phyloP scores from a whole-genome alignment of 2,888 invertebrate species.

The Ectemnius continuus region DNA sequence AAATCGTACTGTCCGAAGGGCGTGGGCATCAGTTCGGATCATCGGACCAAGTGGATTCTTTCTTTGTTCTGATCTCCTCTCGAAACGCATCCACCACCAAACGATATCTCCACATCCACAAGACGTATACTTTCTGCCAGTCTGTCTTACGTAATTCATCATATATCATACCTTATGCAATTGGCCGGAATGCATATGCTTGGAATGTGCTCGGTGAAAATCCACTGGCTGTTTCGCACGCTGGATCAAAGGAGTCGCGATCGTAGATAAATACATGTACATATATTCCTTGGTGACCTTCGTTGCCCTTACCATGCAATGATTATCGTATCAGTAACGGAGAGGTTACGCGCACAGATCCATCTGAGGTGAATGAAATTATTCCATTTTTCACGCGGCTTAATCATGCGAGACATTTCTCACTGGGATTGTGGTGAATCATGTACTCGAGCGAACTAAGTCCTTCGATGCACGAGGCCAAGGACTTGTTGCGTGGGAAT shows the following conservation, averaged over 20 bases:
- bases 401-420: too few relatives aligned
- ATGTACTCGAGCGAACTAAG: too few relatives aligned
- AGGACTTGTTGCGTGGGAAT: background rate
- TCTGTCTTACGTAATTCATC: constrained; percentile 39
- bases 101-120: background rate
- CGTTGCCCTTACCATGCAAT: background rate
- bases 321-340: too few relatives aligned
- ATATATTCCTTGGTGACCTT: constrained; percentile 14
- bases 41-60: constrained; percentile 18
- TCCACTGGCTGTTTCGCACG: constrained; percentile 31
- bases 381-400: too few relatives aligned
- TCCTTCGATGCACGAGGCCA: too few relatives aligned
- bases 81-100: constrained; percentile 6
- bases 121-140: background rate
- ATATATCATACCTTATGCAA: constrained; percentile 43
- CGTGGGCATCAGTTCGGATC: constrained; percentile 44
- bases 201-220: constrained; percentile 45
- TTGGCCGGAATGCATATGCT: constrained; percentile 14
- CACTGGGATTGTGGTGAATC: too few relatives aligned
- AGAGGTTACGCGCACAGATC: too few relatives aligned
- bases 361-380: too few relatives aligned
- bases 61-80: constrained; percentile 3
- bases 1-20: constrained; percentile 54
- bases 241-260: constrained; percentile 29
- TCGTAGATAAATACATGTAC: background rate